Conservation (phyloP, 2,797 vertebrate genomes). For the Clamator glandarius region DNA sequence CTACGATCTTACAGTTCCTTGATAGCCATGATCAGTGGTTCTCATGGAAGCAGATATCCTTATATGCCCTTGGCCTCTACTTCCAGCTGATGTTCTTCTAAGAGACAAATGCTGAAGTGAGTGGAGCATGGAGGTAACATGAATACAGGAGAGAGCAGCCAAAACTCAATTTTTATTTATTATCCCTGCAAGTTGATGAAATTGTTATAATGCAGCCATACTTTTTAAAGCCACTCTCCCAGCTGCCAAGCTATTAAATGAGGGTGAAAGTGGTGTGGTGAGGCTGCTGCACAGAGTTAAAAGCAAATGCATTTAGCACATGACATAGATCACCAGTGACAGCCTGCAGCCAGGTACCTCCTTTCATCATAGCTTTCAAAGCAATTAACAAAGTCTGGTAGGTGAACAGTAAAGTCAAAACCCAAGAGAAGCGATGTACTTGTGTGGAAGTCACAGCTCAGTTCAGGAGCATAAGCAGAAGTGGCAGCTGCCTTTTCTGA, state of each 20-base stretch:
- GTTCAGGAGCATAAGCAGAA: neutral
- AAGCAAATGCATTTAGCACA: neutral
- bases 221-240: neutral
- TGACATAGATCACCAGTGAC: neutral
- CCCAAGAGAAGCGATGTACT: neutral
- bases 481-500: neutral
- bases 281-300: neutral
- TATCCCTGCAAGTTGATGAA: neutral
- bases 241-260: neutral
- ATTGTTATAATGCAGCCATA: neutral
- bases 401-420: neutral
- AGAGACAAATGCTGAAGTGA: neutral
- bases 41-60: neutral
- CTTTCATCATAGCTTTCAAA: neutral
- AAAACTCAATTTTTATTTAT: neutral
- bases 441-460: neutral
- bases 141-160: neutral
- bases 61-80: neutral
- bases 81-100: neutral
- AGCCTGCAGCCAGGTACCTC: neutral
- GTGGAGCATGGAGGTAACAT: neutral
- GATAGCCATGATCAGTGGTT: neutral
- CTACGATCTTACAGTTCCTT: neutral
- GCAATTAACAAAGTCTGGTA: neutral
- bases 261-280: neutral